Evolutionary conservation across 2,888 invertebrate species (phyloP), one percentile per base, ranked within the genome.

Genomic region (Hoplodrina blanda): DNA sequence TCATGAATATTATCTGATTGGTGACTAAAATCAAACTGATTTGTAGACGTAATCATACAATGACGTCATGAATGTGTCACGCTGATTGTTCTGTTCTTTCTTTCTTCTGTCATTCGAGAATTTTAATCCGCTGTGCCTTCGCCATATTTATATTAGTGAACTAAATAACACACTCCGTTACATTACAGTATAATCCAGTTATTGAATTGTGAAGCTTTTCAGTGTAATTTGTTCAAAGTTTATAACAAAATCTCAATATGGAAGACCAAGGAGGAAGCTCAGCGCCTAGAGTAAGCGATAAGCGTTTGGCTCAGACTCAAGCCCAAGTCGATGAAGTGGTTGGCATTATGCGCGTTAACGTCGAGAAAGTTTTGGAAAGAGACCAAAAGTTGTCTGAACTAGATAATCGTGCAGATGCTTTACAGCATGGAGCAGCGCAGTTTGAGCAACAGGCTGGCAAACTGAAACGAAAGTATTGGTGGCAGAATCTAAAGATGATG

Each of bases 401-500:
- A 85, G 99, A 99, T 91, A 98, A 99, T 91, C 97, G 99, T 91
- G 99, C 99, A 90, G 99, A 99, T 97, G 99, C 99, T 75, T 95
- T 99, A 82, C 98, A 99, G 89, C 98, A 98, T 91, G 99, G 99
- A 72, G 99, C 99, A 72, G 99, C 99, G 82, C 99, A 99, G 92
- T 99, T 99, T 92, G 99, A 99, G 95, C 99, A 99, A 88, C 99
- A 99, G 92, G 99, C 99, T 83, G 99, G 98, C 79, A 99, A 99
- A 96, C 97, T 99, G 85, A 99, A 99, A 96, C 97, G 99, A 91
- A 99, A 99, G 96, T 99, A 98, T 92, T 99, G 99, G 99, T 98
- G 99, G 98, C 99, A 99, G 96, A 99, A 99, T 96, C 96, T 99
- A 94, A 99, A 99, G 97, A 98, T 98, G 98, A 98, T 98, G 98